Base-by-base conservation (phyloP, 2,113 vertebrate genomes). In the Chaenocephalus aceratus region DNA sequence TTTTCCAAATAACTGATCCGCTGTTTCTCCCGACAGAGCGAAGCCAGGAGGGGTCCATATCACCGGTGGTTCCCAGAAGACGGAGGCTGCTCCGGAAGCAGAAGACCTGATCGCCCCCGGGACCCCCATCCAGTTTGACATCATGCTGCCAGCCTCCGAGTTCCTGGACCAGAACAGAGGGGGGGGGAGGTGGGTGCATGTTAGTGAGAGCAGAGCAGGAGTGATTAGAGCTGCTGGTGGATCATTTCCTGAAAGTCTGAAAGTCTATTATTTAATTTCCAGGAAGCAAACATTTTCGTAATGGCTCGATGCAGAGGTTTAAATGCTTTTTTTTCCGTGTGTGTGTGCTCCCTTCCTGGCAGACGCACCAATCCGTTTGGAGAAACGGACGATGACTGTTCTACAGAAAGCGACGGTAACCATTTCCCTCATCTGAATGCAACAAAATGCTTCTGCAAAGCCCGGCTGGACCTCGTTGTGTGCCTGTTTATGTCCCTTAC, bases 91-190 rank as follows among this genome's bases (percentile, higher is more conserved):
- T 51, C 94, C 92, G 0, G 95, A 97, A 7, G 87, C 94, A 0
- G 91, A 95, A 23, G 95, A 97, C 60, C 93, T 99, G 74, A 98
- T 99, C 6, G 95, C 95, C 15, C 97, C 97, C 0, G 98, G 98
- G 85, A 99, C 97, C 0, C 98, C 98, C 0, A 99, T 99, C 83
- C 98, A 99, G 41, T 99, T 99, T 84, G 98, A 99, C 77, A 98
- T 99, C 0, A 94, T 98, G 10, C 95, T 98, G 86, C 97, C 98
- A 0, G 97, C 96, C 6, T 96, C 95, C 0, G 98, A 99, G 85
- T 99, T 99, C 86, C 95, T 96, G 76, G 98, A 99, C 86, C 97
- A 98, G 92, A 98, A 99, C 93, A 92, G 97, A 84, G 67, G 84
- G 0, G 95, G 94, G 5, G 96, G 96, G 12, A 94, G 96, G 97